Base-by-base conservation (phyloP, 2,888 invertebrate species). In the Eupithecia inturbata region DNA sequence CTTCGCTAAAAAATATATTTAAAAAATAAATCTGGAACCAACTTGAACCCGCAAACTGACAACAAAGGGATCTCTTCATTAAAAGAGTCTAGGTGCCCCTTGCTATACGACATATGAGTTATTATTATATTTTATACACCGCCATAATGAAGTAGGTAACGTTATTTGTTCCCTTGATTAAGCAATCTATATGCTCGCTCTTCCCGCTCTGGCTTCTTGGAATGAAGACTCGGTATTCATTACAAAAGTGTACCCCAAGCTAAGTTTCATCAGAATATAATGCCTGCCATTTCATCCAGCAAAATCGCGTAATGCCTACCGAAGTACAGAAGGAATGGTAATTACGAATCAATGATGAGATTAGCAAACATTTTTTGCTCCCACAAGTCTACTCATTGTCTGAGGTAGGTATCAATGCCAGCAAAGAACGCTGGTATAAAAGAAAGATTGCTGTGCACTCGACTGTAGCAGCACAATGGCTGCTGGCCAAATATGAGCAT, bases 321-420 rank as follows among this genome's bases (percentile, higher is more conserved):
- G 53, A 67, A 71, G 68, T 68, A 62, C 53, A 36, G 66, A 41
- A 70, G 72, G 67, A 67, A 63, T 64, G 49, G 26, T 45, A 68
- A 53, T 71, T 68, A 63, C 73, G 73, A 73, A 76, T 67, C 73
- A 76, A 76, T 76, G 69, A 73, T 68, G 68, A 28, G 76, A 73
- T 76, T 76, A 69, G 73, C 75, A 75, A 75, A 76, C 73, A 73
- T 76, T 76, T 73, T 76, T 76, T 73, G 73, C 68, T 19, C 41
- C 45, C 39, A 66, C 71, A 71, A 36, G 66, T 33, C 62, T 62
- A 64, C 66, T 73, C 75, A 71, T 73, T 71, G 75, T 76, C 67
- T 71, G 68, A 76, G 76, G 76, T 69, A 76, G 76, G 76, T 69
- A 71, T 70, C 63, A 72, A 72, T 68, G 64, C 64, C 68, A 70